A percentile compares a stretch with the other conserved stretches of the same genome.
These are phyloP conservation scores for Zaprionus gabonicus DNA, from an alignment of 1,140 invertebrate species.

Conservation along the genomic window DNA sequence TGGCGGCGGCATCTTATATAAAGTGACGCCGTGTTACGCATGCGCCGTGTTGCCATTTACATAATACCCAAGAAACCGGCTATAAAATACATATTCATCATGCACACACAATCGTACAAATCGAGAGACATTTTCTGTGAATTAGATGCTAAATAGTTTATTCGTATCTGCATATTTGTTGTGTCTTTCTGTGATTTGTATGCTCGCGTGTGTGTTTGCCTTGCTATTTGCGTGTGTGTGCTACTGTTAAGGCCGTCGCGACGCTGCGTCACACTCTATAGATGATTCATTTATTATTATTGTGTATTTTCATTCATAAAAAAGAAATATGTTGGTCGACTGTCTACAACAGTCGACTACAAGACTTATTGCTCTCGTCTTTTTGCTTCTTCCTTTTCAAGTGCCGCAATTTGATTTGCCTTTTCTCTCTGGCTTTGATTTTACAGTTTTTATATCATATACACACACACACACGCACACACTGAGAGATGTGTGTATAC, in stretches of 20 bases:
- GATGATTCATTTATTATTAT: constrained; percentile 68
- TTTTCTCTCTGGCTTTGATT: constrained; percentile 26
- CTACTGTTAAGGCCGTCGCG: constrained; percentile 46
- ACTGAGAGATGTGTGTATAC: constrained; percentile 1
- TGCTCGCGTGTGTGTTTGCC: constrained; percentile 14
- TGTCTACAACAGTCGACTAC: constrained; percentile 12
- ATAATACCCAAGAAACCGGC: constrained; percentile 61
- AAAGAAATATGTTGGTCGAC: constrained; percentile 58
- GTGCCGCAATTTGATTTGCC: constrained; percentile 66
- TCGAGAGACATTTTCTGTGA: constrained; percentile 51
- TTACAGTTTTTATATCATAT: constrained; percentile 28
- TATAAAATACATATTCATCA: constrained; percentile 5
- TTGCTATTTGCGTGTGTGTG: constrained; percentile 14
- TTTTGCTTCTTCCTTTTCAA: constrained; percentile 38
- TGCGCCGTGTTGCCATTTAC: constrained; percentile 65
- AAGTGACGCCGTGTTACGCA: constrained; percentile 59
- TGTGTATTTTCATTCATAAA: constrained; percentile 68
- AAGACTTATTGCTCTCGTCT: constrained; percentile 31
- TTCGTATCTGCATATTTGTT: constrained; percentile 32
- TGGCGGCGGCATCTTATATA: constrained; percentile 50
- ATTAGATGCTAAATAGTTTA: constrained; percentile 62
- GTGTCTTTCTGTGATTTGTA: constrained; percentile 21
- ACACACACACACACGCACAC: neutral
- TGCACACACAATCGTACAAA: neutral
- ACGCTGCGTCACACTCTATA: constrained; percentile 59